phyloP scores from a whole-genome alignment of 2,797 vertebrate genomes.

The Choloepus didactylus region DNA sequence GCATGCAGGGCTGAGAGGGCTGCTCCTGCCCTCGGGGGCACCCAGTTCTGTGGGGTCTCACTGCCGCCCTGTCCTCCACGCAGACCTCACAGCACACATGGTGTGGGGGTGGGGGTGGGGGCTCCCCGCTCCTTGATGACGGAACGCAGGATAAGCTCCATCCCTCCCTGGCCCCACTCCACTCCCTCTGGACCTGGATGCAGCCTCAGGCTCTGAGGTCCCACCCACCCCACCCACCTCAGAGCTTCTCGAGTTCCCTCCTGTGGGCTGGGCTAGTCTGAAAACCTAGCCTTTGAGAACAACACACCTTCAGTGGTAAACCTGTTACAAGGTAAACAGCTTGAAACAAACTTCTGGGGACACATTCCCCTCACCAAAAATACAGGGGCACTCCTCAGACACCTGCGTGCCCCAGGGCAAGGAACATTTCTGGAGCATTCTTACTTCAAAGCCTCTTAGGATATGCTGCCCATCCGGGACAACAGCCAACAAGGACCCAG shows the following conservation, averaged over 20 bases:
- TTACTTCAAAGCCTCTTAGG: background rate
- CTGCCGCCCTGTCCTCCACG: too few relatives aligned
- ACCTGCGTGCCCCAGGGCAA: fast-evolving
- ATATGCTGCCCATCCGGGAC: too few relatives aligned
- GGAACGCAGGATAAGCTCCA: background rate
- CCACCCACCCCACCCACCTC: background rate
- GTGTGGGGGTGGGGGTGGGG: background rate
- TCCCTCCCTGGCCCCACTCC: background rate
- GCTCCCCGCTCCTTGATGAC: fast-evolving
- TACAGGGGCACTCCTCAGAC: background rate
- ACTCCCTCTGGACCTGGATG: background rate
- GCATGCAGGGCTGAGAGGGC: fast-evolving
- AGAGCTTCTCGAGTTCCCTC: background rate
- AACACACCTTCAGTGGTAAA: background rate
- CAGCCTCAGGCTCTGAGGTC: background rate
- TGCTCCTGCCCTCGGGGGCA: background rate
- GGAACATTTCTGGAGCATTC: background rate
- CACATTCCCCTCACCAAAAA: background rate
- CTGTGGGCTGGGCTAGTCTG: background rate
- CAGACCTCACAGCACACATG: background rate
- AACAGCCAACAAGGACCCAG: too few relatives aligned
- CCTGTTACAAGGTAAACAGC: background rate
- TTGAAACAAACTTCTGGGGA: background rate
- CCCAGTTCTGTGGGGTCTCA: fast-evolving
- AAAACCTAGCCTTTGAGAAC: too few relatives aligned